Percentiles rank a stretch among this genome's conserved stretches.
Evolutionary conservation across 2,113 vertebrate species (phyloP).

Genomic region (Phrynosoma platyrhinos): DNA sequence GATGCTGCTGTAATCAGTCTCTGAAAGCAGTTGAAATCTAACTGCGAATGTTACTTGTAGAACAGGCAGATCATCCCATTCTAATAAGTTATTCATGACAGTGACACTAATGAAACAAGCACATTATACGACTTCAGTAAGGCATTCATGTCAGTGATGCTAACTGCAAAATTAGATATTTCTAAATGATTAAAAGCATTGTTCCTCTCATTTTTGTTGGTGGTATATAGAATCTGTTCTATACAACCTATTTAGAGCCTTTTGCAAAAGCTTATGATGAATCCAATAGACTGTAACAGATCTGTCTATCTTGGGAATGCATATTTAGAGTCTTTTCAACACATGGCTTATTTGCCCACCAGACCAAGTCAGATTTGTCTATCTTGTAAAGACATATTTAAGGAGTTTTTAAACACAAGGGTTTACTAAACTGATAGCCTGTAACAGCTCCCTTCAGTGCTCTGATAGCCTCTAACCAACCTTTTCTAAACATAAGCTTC

Average conservation of each 20-base stretch:
- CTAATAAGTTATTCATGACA: conserved; percentile 26
- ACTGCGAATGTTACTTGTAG: no score
- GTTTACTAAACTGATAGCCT: conserved; percentile 59
- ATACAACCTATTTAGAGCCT: not conserved
- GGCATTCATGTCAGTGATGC: conserved; percentile 28
- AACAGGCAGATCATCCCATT: conserved; percentile 7
- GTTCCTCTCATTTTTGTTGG: not conserved
- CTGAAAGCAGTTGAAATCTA: not conserved
- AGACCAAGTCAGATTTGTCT: conserved; percentile 59
- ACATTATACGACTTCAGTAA: not conserved
- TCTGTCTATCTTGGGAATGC: conserved; percentile 33
- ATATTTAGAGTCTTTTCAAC: conserved; percentile 50
- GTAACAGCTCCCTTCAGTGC: conserved; percentile 64
- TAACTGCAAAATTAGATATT: not conserved
- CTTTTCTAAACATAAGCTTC: conserved; percentile 24
- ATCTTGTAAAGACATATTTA: conserved; percentile 65
- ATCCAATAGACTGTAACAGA: conserved; percentile 30
- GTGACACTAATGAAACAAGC: conserved; percentile 5
- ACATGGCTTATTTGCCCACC: conserved; percentile 46
- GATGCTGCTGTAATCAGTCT: not conserved
- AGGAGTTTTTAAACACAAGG: conserved; percentile 48
- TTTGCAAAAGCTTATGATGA: conserved; percentile 22
- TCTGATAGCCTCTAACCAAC: conserved; percentile 50
- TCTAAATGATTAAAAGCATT: not conserved
- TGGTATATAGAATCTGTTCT: not conserved